Evolutionary conservation across 64 coral and sea anemone genomes (phyloP), one percentile per base, ranked within the genome.

Genomic region (Trachythela sp.): DNA sequence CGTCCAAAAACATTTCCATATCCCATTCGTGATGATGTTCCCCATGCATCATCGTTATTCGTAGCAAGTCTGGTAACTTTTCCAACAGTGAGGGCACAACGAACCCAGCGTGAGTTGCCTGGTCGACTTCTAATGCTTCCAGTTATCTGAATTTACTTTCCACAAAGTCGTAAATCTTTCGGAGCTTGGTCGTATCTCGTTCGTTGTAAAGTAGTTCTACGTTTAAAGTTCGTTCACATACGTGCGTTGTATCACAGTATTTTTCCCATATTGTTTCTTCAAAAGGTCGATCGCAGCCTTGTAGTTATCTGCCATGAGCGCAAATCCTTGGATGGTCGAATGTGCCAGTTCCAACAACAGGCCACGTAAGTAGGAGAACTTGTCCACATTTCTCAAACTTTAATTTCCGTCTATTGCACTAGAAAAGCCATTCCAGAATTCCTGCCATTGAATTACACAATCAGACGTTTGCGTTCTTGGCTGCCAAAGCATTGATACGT

Each of bases 361-460:
- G 20, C 89, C 48, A 48, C 39, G 39, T 10, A 86, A 72, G 85
- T 91, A 86, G 9, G 84, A 64, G 30, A 91, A 91, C 64, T 91
- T 91, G 58, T 91, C 89, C 56, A 91, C 89, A 26, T 91, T 54
- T 18, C 83, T 72, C 0, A 85, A 36, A 33, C 9, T 67, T 24
- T 86, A 48, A 9, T 91, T 91, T 60, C 48, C 56, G 27, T 91
- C 22, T 33, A 91, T 86, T 8, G 89, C 54, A 38, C 52, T 91
- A 10, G 86, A 49, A 34, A 91, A 91, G 48, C 83, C 67, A 54
- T 87, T 58, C 90, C 84, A 91, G 64, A 91, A 87, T 87, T 91
- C 90, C 40, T 86, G 90, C 90, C 84, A 91, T 64, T 91, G n/a
- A n/a, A n/a, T n/a, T n/a, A n/a, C n/a, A n/a, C n/a, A n/a, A n/a